Percentiles rank a stretch among this genome's conserved stretches.
Conservation (phyloP, 2,888 invertebrate genomes). For the Danaus chrysippus region DNA sequence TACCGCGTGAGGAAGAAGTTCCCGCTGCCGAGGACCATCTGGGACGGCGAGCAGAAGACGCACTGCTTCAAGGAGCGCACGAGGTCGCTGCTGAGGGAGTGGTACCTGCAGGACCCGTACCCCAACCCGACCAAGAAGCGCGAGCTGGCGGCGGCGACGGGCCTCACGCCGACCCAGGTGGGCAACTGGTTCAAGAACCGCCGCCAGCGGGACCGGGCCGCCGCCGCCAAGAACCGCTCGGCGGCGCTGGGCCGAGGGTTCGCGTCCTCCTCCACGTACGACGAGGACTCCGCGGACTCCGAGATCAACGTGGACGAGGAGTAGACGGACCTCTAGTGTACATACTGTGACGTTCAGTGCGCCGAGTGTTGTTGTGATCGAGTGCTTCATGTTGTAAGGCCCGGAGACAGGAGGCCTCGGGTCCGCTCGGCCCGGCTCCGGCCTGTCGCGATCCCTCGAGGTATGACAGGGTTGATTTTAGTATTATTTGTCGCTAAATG, state of each 20-base stretch:
- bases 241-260: slow-evolving; percentile 75
- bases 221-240: slow-evolving; percentile 98
- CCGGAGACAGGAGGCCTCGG: slow-evolving; percentile 67
- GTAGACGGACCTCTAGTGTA: slow-evolving; percentile 62
- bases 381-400: slow-evolving; percentile 56
- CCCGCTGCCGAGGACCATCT: slow-evolving; percentile 97
- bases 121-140: slow-evolving; percentile 98
- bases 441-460: slow-evolving; percentile 34
- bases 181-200: slow-evolving; percentile 99
- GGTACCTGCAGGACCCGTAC: slow-evolving; percentile 99
- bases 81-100: slow-evolving; percentile 95
- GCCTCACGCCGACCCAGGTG: slow-evolving; percentile 95
- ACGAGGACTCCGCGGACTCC: slow-evolving; percentile 74
- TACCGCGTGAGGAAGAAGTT: slow-evolving; percentile 97
- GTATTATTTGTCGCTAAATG: slow-evolving; percentile 37
- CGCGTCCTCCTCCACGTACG: slow-evolving; percentile 75
- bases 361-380: slow-evolving; percentile 60
- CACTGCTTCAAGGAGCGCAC: slow-evolving; percentile 99
- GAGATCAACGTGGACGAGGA: slow-evolving; percentile 77
- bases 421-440: slow-evolving; percentile 35
- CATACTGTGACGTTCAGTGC: slow-evolving; percentile 50
- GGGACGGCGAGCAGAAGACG: slow-evolving; percentile 99
- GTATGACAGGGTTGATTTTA: slow-evolving; percentile 66
- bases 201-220: slow-evolving; percentile 96
- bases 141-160: slow-evolving; percentile 96